Evolutionary conservation across 2,888 invertebrate species (phyloP), one percentile per base, ranked within the genome.

Genomic region (Netelia melanura): DNA sequence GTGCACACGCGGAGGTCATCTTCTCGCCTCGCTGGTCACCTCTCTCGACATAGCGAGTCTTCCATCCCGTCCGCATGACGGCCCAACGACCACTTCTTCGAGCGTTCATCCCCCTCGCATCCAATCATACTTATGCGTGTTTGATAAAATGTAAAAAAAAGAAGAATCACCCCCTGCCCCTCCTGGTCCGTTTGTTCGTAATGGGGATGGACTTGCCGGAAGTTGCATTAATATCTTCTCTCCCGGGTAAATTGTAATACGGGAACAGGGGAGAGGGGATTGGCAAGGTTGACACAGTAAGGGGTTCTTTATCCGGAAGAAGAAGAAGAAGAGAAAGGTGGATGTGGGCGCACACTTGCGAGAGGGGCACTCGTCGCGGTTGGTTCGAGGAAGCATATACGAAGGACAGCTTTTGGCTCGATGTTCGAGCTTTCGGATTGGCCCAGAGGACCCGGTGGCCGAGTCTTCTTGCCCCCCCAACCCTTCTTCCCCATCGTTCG

Each of bases 11-110:
- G 70, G 62, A 58, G 85, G 84, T 86, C 87, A 85, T 88, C 83
- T 82, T 87, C 81, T 79, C 85, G 87, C 83, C 83, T 85, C 77
- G 82, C 81, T 86, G 84, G 62, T 71, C 82, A 79, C 65, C 75
- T 71, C 54, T 44, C 62, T 62, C 44, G 23, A 38, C n/a, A 79
- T 85, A 9, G 30, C 75, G 48, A 58, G 75, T 79, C 79, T 67
- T 30, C 68, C 30, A 14, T 68, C 14, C 79, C 70, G 48, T 74
- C 8, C 48, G 21, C 21, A 68, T 77, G 74, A 52, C 67, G 62
- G 67, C 74, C 77, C 71, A 52, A 64, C 71, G 30, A 54, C 44
- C 62, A 52, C 62, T 38, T 65, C 38, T 17, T 21, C 62, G 23
- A 23, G 61, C 67, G 43, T 30, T 25, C 17, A 30, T 54, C 44